These are phyloP conservation scores for Lymantria dispar DNA, from an alignment of 2,888 invertebrate genomes.

Conservation along the genomic window DNA sequence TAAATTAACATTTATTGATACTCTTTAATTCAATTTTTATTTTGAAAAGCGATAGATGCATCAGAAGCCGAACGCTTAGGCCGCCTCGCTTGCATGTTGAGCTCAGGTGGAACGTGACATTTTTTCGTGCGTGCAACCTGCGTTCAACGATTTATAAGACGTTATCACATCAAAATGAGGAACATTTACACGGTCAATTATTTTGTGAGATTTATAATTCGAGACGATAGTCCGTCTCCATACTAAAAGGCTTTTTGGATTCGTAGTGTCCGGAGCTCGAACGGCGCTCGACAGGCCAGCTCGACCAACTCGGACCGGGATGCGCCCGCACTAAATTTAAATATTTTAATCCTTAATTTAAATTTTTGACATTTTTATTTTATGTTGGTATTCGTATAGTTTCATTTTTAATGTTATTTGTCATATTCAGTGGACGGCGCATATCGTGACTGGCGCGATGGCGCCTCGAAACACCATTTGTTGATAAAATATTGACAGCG, in stretches of 20 bases:
- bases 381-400: conserved; percentile 82
- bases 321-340: conserved; percentile 80
- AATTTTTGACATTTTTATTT: conserved; percentile 83
- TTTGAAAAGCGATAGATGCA: no score
- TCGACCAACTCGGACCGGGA: conserved; percentile 51
- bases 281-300: conserved; percentile 44
- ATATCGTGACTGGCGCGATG: conserved; percentile 72
- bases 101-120: no score
- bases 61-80: no score
- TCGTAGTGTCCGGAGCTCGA: conserved; percentile 33
- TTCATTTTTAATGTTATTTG: conserved; percentile 81
- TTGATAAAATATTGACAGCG: conserved; percentile 50
- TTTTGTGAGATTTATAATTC: no score
- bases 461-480: conserved; percentile 65
- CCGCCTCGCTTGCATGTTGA: no score
- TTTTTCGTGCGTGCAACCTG: no score
- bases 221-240: conserved; percentile 42
- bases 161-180: no score
- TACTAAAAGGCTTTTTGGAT: conserved; percentile 16
- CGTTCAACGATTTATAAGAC: no score
- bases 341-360: conserved; percentile 83
- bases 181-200: no score
- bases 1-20: no score
- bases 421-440: conserved; percentile 73
- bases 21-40: no score